Evolutionary conservation across 2,797 vertebrate genomes (phyloP).

Genomic region (Clamator glandarius): DNA sequence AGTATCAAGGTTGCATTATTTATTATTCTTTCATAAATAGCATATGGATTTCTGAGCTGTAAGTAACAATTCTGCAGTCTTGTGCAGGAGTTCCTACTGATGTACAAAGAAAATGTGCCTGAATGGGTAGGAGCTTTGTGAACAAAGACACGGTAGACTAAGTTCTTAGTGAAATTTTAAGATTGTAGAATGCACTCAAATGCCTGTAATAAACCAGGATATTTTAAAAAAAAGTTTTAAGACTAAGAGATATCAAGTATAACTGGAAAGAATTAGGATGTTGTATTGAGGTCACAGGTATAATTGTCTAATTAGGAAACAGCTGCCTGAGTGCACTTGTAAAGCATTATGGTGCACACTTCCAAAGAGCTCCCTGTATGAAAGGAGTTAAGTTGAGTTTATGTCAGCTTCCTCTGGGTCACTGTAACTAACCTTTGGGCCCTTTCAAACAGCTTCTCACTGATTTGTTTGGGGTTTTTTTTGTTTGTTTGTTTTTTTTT

Average conservation of each 20-base stretch:
- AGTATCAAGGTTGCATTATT: neutral
- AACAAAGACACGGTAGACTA: neutral
- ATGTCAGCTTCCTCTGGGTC: neutral
- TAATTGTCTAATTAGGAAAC: neutral
- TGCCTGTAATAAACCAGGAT: neutral
- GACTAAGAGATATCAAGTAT: neutral
- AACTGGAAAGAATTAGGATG: neutral
- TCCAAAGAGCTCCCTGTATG: neutral
- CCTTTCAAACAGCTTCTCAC: neutral
- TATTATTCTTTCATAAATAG: neutral
- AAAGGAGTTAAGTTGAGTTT: neutral
- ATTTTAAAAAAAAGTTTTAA: neutral
- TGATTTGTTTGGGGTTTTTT: too few relatives aligned
- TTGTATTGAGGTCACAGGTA: neutral
- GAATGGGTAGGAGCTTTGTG: neutral
- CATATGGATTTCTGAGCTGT: neutral
- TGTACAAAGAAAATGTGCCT: neutral
- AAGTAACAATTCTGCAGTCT: neutral
- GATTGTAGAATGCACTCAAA: neutral
- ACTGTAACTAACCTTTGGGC: neutral
- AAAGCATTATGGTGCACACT: neutral
- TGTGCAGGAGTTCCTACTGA: neutral
- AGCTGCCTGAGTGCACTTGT: neutral
- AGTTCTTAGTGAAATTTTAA: neutral
- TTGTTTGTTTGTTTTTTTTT: too few relatives aligned